These are phyloP conservation scores for Lasioglossum pauxillum DNA, from an alignment of 2,888 invertebrate species.

Conservation along the genomic window DNA sequence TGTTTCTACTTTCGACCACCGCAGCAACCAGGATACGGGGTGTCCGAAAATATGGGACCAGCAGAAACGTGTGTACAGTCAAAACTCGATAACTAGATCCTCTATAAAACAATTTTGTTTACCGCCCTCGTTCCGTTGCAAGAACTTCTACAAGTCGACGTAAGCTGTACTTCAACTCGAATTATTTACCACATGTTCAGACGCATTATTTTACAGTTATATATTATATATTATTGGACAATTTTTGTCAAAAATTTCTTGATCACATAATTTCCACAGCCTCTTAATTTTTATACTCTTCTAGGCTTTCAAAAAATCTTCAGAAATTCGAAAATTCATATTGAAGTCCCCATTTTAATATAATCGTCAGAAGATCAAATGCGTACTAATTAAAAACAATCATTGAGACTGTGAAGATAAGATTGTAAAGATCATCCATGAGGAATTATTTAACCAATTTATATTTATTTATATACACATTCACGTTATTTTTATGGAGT, in stretches of 20 bases:
- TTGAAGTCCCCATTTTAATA: not conserved
- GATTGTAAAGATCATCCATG: no score
- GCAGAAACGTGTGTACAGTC: not conserved
- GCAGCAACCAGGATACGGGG: slow-evolving; percentile 42
- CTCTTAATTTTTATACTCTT: not conserved
- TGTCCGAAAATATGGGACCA: not conserved
- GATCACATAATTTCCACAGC: no score
- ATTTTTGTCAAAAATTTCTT: no score
- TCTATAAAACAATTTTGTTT: not conserved
- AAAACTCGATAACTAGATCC: not conserved
- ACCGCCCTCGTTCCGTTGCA: not conserved
- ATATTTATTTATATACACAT: no score
- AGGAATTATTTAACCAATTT: no score
- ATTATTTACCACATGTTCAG: no score
- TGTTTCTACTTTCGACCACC: slow-evolving; percentile 67
- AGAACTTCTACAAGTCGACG: not conserved
- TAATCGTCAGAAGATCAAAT: no score
- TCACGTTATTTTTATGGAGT: no score
- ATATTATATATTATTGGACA: no score
- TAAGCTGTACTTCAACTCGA: not conserved
- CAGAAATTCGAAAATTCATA: not conserved
- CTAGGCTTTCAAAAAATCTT: not conserved
- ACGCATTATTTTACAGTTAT: no score
- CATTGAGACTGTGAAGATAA: no score
- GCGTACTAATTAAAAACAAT: no score